Evolutionary conservation across 2,888 invertebrate genomes (phyloP).

Genomic region (Drosophila gaucha): DNA sequence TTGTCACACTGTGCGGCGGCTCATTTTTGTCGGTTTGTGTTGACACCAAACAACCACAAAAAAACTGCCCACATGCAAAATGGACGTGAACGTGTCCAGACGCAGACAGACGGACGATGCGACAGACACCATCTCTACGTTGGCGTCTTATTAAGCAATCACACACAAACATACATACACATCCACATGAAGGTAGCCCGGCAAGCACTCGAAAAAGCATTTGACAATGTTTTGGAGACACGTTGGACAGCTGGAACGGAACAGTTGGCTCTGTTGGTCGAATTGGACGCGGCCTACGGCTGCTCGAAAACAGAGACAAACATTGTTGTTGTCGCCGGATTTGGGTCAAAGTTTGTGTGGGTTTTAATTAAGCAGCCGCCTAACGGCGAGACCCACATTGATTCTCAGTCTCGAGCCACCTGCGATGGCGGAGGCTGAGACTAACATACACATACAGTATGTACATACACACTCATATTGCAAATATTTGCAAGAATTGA

Average conservation of each 20-base stretch:
- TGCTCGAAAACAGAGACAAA: slow-evolving; percentile 32
- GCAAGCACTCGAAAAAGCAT: slow-evolving; percentile 26
- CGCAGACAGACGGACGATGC: slow-evolving; percentile 31
- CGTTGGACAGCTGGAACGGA: slow-evolving; percentile 36
- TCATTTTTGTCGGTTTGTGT: slow-evolving; percentile 39
- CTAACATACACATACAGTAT: slow-evolving; percentile 27
- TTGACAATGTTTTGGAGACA: slow-evolving; percentile 45
- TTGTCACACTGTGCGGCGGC: slow-evolving; percentile 38
- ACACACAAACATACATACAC: slow-evolving; percentile 19
- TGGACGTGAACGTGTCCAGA: slow-evolving; percentile 52
- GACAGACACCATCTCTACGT: slow-evolving; percentile 44
- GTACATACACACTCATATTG: slow-evolving; percentile 18
- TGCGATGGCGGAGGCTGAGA: slow-evolving; percentile 45
- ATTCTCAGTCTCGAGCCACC: slow-evolving; percentile 39
- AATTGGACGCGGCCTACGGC: slow-evolving; percentile 60
- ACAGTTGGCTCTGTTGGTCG: slow-evolving; percentile 44
- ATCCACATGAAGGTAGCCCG: slow-evolving; percentile 12
- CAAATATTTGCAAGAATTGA: slow-evolving; percentile 68
- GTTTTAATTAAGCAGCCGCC: slow-evolving; percentile 69
- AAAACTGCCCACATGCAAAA: slow-evolving; percentile 72
- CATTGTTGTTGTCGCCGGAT: slow-evolving; percentile 47
- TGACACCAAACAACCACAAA: slow-evolving; percentile 46
- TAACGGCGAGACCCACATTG: slow-evolving; percentile 62
- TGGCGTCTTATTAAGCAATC: slow-evolving; percentile 75
- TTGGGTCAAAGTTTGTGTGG: slow-evolving; percentile 78